These are phyloP conservation scores for Hoplias malabaricus DNA, from an alignment of 2,113 vertebrate genomes.

Conservation along the genomic window DNA sequence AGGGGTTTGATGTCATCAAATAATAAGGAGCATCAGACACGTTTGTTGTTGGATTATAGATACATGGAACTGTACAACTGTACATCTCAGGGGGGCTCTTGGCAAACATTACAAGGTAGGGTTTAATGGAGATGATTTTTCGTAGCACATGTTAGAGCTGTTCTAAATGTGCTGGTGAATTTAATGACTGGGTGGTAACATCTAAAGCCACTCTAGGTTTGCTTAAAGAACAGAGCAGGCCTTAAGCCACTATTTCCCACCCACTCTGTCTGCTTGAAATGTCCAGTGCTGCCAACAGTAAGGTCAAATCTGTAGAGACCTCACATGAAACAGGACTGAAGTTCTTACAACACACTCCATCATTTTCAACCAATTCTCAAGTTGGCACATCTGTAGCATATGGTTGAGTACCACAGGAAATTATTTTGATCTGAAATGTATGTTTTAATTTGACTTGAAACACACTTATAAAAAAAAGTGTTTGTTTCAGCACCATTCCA, in stretches of 20 bases:
- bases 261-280: not conserved
- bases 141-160: not conserved
- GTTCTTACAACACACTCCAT: not conserved
- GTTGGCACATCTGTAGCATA: no score
- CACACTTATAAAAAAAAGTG: no score
- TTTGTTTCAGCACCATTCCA: no score
- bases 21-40: not conserved
- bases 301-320: not conserved
- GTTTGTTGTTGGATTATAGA: not conserved
- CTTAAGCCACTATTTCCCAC: not conserved
- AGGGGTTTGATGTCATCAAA: constrained; percentile 10
- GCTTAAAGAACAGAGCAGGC: not conserved
- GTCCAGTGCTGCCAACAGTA: not conserved
- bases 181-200: not conserved
- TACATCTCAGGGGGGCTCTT: not conserved
- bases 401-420: no score
- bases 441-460: no score
- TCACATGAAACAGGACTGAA: not conserved
- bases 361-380: not conserved
- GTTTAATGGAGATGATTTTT: not conserved
- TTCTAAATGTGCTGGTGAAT: not conserved
- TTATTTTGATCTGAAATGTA: no score
- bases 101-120: not conserved
- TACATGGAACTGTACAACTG: not conserved
- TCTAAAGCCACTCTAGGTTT: not conserved